Conservation (phyloP, 2,888 invertebrate genomes). For the Phytoseiulus persimilis region DNA sequence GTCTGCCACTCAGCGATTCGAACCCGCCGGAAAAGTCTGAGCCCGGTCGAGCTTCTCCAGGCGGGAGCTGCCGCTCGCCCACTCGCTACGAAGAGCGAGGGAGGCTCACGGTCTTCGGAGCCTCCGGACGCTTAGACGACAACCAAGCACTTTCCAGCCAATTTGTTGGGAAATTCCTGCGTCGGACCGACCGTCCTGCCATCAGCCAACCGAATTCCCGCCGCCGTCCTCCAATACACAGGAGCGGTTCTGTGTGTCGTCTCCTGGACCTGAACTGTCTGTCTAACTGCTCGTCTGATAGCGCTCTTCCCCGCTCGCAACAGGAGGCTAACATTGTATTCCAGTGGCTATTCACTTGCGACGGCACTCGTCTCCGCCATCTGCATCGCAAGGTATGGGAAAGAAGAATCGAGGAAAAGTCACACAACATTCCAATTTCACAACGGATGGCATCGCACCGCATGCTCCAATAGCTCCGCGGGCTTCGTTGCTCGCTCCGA, state of each 20-base stretch:
- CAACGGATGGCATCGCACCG: background rate
- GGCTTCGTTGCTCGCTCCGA: too few species aligned
- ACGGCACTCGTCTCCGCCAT: too few species aligned
- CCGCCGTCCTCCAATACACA: background rate
- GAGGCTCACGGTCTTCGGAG: background rate
- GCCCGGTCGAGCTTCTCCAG: background rate
- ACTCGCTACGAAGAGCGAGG: background rate
- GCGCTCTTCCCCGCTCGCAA: background rate
- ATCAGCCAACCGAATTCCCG: background rate
- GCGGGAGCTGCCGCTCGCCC: too few species aligned
- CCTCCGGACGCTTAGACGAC: background rate
- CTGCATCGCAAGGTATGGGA: background rate
- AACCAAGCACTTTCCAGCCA: conserved; percentile 25
- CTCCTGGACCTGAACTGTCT: background rate
- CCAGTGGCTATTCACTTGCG: background rate
- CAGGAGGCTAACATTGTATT: background rate
- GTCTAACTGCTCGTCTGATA: background rate
- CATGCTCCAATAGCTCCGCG: too few species aligned
- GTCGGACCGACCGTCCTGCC: background rate
- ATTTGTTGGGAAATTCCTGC: conserved; percentile 34
- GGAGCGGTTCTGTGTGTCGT: background rate
- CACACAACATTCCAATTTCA: background rate
- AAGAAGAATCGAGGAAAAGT: background rate
- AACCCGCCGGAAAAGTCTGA: background rate
- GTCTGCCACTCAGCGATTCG: background rate